A percentile compares a stretch with the other conserved stretches of the same genome.
These are phyloP conservation scores for Cetonia aurata DNA, from an alignment of 2,888 invertebrate species.

Conservation along the genomic window DNA sequence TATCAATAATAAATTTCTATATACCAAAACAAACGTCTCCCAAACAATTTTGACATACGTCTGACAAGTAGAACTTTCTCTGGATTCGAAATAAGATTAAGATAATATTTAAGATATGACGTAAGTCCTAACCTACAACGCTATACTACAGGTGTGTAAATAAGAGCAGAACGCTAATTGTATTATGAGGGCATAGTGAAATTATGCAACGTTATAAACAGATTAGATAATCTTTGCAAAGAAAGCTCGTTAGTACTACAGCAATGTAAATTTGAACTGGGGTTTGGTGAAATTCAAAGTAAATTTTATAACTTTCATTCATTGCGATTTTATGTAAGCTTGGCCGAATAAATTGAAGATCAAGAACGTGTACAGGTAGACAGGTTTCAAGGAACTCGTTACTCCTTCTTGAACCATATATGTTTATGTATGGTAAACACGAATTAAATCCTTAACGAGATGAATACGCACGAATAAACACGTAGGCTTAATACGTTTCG, in stretches of 20 bases:
- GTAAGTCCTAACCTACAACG: too few relatives aligned
- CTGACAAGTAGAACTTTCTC: constrained; percentile 10
- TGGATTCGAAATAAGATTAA: not conserved
- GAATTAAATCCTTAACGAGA: too few relatives aligned
- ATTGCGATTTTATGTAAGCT: constrained; percentile 23
- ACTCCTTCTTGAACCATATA: not conserved
- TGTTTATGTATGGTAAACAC: not conserved
- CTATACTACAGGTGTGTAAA: not conserved
- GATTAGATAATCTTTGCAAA: constrained; percentile 35
- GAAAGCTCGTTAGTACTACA: constrained; percentile 1
- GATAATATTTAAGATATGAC: too few relatives aligned
- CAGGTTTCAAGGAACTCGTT: constrained; percentile 6
- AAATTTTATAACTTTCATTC: constrained; percentile 36
- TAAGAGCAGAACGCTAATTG: constrained; percentile 14
- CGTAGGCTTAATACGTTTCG: not conserved
- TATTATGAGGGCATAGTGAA: constrained; percentile 2
- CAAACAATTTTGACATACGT: too few relatives aligned
- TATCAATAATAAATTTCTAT: too few relatives aligned
- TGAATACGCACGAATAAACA: constrained; percentile 3
- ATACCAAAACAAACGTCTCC: too few relatives aligned
- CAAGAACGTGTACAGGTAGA: constrained; percentile 8
- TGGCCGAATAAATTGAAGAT: constrained; percentile 15
- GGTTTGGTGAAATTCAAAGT: constrained; percentile 32
- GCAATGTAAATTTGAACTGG: constrained; percentile 17
- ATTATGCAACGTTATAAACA: constrained; percentile 24